phyloP scores from a whole-genome alignment of 2,888 invertebrate species.

The Temnothorax ravouxi region DNA sequence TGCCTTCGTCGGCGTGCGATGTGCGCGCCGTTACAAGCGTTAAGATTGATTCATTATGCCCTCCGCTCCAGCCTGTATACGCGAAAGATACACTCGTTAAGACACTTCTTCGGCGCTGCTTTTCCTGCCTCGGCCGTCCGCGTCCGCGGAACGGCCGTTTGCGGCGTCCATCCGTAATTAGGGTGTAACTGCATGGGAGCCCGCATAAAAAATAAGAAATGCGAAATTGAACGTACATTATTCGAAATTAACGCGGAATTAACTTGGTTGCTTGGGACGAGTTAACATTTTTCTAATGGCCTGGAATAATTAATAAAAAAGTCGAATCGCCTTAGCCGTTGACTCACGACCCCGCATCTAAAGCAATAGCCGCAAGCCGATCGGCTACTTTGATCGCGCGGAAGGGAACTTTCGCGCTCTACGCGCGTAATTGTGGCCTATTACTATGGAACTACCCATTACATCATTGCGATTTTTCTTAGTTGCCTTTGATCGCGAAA shows the following conservation, averaged over 20 bases:
- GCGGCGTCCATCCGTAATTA: conserved; percentile 43
- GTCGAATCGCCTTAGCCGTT: conserved; percentile 57
- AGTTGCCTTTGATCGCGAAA: conserved; percentile 40
- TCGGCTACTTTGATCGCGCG: conserved; percentile 54
- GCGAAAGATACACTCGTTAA: conserved; percentile 55
- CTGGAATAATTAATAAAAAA: conserved; percentile 50
- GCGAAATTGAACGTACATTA: conserved; percentile 27
- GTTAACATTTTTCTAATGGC: conserved; percentile 46
- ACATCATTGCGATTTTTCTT: conserved; percentile 49
- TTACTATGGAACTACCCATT: conserved; percentile 56
- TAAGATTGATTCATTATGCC: conserved; percentile 58
- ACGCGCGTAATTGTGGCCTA: conserved; percentile 54
- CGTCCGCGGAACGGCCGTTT: conserved; percentile 23
- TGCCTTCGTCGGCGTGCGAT: conserved; percentile 42
- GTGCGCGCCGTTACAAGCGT: conserved; percentile 51
- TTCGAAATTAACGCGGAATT: conserved; percentile 37
- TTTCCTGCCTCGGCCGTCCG: conserved; percentile 25
- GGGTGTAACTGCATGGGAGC: conserved; percentile 25
- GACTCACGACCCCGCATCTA: conserved; percentile 45
- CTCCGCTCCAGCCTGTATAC: conserved; percentile 39
- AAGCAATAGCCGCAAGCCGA: conserved; percentile 45
- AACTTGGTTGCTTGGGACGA: conserved; percentile 6
- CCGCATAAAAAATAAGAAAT: conserved; percentile 27
- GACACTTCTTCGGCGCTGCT: conserved; percentile 47
- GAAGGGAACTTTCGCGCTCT: conserved; percentile 62